phyloP scores from a whole-genome alignment of 2,888 invertebrate species.

The Gonocerus acuteangulatus region DNA sequence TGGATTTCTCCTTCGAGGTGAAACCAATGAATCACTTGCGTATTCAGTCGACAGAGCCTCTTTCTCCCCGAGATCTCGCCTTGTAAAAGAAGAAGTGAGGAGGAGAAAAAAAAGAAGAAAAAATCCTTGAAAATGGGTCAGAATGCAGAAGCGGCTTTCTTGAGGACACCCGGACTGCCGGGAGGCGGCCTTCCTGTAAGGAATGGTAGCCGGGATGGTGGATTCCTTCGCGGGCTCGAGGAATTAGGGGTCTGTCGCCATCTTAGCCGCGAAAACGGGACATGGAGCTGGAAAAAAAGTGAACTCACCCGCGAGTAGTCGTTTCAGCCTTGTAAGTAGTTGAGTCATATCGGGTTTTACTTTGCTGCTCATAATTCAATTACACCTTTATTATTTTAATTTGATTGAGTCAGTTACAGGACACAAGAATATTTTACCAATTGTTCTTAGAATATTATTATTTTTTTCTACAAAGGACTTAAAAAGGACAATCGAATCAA shows the following conservation, averaged over 20 bases:
- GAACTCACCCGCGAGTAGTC: too few species aligned
- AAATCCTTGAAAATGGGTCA: neutral
- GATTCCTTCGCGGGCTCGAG: neutral
- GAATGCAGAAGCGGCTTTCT: neutral
- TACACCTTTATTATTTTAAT: too few species aligned
- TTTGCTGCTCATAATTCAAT: too few species aligned
- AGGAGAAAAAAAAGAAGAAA: neutral
- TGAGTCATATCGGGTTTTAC: too few species aligned
- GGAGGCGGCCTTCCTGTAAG: neutral
- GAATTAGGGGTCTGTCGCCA: neutral
- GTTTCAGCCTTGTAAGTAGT: too few species aligned
- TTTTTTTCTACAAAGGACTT: too few species aligned
- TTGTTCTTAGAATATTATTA: too few species aligned
- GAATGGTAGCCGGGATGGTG: neutral
- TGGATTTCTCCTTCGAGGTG: neutral
- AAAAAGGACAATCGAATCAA: too few species aligned
- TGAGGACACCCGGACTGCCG: neutral
- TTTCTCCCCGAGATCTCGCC: neutral
- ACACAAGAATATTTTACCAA: too few species aligned
- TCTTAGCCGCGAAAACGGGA: slow-evolving; percentile 1
- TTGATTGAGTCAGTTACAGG: too few species aligned
- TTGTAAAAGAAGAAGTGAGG: neutral
- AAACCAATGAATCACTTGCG: neutral
- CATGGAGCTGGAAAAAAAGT: neutral
- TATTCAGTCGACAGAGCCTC: neutral